Base-by-base conservation (phyloP, 1,140 invertebrate genomes). In the Gerris buenoi region DNA sequence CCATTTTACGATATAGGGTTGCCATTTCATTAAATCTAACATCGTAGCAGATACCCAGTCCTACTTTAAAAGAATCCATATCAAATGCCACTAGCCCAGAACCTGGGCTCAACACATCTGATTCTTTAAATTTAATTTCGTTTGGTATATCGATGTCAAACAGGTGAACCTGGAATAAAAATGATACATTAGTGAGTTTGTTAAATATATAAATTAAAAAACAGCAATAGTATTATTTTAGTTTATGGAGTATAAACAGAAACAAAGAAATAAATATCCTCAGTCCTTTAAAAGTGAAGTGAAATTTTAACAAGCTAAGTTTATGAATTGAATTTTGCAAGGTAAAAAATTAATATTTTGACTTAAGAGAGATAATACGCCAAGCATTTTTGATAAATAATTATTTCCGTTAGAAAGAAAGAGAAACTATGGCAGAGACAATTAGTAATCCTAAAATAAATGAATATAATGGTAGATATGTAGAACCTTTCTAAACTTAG, bases 81-180 rank as follows among this genome's bases (percentile, higher is more conserved):
- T 89, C 79, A 74, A 97, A 90, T 0, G 79, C 88, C 0, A 86
- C 88, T 22, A 95, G 79, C 0, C 83, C 75, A 73, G 89, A 81
- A 2, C 95, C 95, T 1, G 89, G 78, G 65, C 81, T 83, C 0
- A 97, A 75, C 0, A 86, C 85, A 70, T 94, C 88, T 0, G 93
- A 96, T 76, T 98, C 95, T 74, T 91, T 88, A 73, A 97, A 96
- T n/a, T 84, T 87, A 46, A 97, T 92, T 77, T 91, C 91, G 25
- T 87, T 90, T 63, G 92, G 91, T 65, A 97, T 88, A 74, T 97
- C 89, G 74, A 97, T 95, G 78, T 97, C 94, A 78, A 97, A 97
- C 27, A 98, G 81, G 80, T 98, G 95, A 73, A 95, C 81, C 88
- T 91, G 73, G 29, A 73, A 76, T 59, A 67, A 63, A 2, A 22